Evolutionary conservation across 1,140 invertebrate genomes (phyloP).

Genomic region (Acyrthosiphon pisum): DNA sequence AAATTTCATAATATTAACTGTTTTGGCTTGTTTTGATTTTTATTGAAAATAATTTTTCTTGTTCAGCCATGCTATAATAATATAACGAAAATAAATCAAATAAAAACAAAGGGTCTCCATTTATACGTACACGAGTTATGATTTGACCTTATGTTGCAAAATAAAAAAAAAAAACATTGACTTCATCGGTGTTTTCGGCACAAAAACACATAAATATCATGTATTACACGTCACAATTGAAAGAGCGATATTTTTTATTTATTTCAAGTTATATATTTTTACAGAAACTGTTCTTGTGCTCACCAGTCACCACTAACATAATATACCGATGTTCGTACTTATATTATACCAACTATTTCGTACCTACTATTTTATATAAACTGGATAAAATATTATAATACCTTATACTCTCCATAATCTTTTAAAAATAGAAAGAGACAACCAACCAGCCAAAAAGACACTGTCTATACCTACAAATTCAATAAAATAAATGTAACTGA

Average conservation of each 20-base stretch:
- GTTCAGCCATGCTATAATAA: background rate
- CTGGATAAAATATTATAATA: too few species aligned
- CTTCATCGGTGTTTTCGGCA: background rate
- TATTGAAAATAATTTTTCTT: background rate
- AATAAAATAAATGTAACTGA: background rate
- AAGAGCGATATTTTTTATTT: slow-evolving; percentile 5
- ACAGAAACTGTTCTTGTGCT: background rate
- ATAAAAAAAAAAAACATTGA: background rate
- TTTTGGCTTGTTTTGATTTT: background rate
- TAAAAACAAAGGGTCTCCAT: slow-evolving; percentile 17
- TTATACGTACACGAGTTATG: slow-evolving; percentile 1
- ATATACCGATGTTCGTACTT: background rate
- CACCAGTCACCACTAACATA: background rate
- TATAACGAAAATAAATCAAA: background rate
- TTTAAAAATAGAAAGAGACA: background rate
- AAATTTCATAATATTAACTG: background rate
- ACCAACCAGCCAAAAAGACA: background rate
- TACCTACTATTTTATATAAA: too few species aligned
- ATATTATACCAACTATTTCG: background rate
- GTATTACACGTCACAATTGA: background rate
- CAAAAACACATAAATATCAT: background rate
- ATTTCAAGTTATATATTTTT: background rate
- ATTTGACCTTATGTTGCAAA: slow-evolving; percentile 27
- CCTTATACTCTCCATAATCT: background rate
- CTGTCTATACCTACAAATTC: background rate